These are phyloP conservation scores for Molossus molossus DNA, from an alignment of 2,797 vertebrate genomes.

Conservation along the genomic window DNA sequence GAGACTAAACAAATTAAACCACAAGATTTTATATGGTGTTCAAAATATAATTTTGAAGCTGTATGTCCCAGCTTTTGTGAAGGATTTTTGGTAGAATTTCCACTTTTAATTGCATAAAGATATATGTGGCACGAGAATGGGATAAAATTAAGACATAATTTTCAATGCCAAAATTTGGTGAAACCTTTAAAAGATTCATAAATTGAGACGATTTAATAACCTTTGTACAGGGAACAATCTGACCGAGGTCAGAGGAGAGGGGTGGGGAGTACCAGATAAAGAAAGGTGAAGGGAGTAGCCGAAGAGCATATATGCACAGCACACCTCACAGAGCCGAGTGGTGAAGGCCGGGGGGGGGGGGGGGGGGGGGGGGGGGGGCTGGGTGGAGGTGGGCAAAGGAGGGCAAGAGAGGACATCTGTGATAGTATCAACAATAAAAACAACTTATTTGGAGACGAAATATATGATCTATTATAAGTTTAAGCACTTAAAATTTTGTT, in stretches of 20 bases:
- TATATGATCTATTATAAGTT: not conserved
- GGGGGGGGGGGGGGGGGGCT: too few relatives aligned
- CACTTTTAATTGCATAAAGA: not conserved
- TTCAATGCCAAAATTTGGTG: not conserved
- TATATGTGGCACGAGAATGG: not conserved
- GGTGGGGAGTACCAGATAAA: not conserved
- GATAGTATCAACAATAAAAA: too few relatives aligned
- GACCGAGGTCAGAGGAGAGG: too few relatives aligned
- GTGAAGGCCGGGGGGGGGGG: too few relatives aligned
- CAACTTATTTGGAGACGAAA: not conserved
- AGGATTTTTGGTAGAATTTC: not conserved
- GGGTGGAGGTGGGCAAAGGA: too few relatives aligned
- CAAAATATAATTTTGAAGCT: not conserved
- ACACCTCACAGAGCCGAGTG: too few relatives aligned
- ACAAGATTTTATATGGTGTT: not conserved
- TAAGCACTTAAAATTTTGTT: conserved; percentile 13
- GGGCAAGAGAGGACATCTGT: too few relatives aligned
- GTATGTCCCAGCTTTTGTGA: not conserved
- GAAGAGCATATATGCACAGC: too few relatives aligned
- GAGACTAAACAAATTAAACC: not conserved
- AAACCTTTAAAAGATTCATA: not conserved
- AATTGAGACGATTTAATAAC: not conserved
- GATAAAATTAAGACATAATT: not conserved
- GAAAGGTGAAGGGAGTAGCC: too few relatives aligned
- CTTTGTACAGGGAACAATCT: not conserved